Evolutionary conservation across 2,113 vertebrate genomes (phyloP), one percentile per base, ranked within the genome.

Genomic region (Pleuronectes platessa): DNA sequence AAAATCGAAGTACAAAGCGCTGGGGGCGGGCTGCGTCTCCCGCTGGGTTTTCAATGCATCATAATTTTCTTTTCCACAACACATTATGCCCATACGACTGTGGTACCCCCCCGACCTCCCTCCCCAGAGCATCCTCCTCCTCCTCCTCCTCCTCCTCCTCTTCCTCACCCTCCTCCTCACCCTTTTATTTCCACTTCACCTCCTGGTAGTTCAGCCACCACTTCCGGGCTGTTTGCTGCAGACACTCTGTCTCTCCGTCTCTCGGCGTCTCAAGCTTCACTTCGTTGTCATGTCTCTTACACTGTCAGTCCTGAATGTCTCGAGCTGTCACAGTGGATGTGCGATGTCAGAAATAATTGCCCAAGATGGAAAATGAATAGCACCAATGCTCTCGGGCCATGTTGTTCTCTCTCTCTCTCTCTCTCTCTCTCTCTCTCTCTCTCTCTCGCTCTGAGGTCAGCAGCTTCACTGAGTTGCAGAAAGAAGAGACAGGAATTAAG

Each of bases 291-390:
- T 61, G 63, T 70, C 64, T 68, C n/a, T 73, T 59, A 13, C 49
- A 71, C 68, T 78, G 83, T 78, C 80, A 78, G 75, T 82, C 75
- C 64, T 58, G 76, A 70, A 79, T 66, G 68, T 84, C 76, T 68
- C 68, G 35, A 61, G 81, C 83, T 90, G 80, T 88, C 90, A 84
- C 68, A 72, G 64, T n/a, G 87, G 88, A 87, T 73, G 73, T 65
- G 82, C 69, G n/a, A 23, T 71, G 88, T 84, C 84, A 85, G 40
- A 86, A 68, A 61, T 81, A 80, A 87, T 82, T 81, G 73, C 61
- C 35, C 21, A 35, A 77, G 78, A 79, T 59, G 31, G 35, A 61
- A 76, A 84, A 76, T 60, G 66, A 87, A 56, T 55, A 23, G 70
- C 69, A 31, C 65, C 68, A 24, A 1, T 62, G 73, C 61, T 79